These are phyloP conservation scores for Kuschelorhynchus macadamiae DNA, from an alignment of 2,888 invertebrate species.

Conservation along the genomic window DNA sequence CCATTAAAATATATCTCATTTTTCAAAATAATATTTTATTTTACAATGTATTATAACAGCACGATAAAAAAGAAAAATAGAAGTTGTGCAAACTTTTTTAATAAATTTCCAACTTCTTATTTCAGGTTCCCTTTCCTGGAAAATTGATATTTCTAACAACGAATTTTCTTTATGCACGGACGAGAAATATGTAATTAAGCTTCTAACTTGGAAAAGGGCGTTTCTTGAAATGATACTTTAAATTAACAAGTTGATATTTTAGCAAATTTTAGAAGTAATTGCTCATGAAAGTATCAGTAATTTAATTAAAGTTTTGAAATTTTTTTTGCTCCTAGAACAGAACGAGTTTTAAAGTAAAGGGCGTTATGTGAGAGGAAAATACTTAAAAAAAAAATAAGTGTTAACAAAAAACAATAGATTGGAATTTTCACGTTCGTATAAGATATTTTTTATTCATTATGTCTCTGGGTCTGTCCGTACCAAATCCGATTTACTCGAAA, in stretches of 20 bases:
- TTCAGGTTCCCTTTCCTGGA: conserved; percentile 40
- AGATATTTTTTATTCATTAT: too few relatives aligned
- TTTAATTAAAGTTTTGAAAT: neutral
- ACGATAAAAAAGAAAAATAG: conserved; percentile 48
- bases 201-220: conserved; percentile 26
- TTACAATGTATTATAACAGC: conserved; percentile 43
- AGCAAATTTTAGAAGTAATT: conserved; percentile 8
- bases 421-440: too few relatives aligned
- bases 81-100: conserved; percentile 53
- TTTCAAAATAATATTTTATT: conserved; percentile 12
- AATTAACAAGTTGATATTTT: conserved; percentile 20
- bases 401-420: too few relatives aligned
- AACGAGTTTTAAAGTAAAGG: too few relatives aligned
- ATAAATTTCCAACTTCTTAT: conserved; percentile 54
- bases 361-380: too few relatives aligned
- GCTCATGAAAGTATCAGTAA: too few relatives aligned
- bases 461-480: too few relatives aligned
- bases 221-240: conserved; percentile 29
- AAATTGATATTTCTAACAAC: conserved; percentile 47
- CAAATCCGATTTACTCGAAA: too few relatives aligned
- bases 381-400: too few relatives aligned
- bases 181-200: conserved; percentile 43
- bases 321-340: too few relatives aligned
- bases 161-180: conserved; percentile 46
- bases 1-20: neutral